Conservation (phyloP, 2,797 vertebrate genomes). For the Enteromius paludinosus region DNA sequence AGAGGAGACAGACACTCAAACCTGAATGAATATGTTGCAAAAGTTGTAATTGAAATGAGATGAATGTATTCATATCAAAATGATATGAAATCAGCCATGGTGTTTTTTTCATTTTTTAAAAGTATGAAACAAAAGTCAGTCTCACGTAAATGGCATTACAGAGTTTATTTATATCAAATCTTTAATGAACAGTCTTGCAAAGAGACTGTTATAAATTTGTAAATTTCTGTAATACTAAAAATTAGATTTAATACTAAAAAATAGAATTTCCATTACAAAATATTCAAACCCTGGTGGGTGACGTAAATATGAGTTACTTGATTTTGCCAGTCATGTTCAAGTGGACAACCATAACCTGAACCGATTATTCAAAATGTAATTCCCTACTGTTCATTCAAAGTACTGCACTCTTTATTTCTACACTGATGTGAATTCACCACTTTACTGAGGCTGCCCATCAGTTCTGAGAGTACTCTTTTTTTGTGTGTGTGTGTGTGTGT, state of each 20-base stretch:
- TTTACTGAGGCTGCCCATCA: not conserved
- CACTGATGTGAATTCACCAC: no score
- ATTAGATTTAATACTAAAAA: no score
- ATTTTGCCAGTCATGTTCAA: not conserved
- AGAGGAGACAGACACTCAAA: not conserved
- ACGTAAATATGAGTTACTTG: not conserved
- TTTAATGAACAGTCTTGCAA: not conserved
- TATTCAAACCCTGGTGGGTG: not conserved
- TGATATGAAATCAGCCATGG: not conserved
- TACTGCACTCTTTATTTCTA: conserved; percentile 7
- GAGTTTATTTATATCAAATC: not conserved
- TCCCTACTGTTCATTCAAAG: not conserved
- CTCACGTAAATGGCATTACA: not conserved
- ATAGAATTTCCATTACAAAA: not conserved
- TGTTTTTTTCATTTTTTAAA: not conserved
- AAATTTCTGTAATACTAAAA: no score
- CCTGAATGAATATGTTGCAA: not conserved
- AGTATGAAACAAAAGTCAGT: not conserved
- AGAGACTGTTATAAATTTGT: not conserved
- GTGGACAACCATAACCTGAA: not conserved
- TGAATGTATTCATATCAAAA: no score
- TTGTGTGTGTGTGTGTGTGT: conserved; percentile 11
- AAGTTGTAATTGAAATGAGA: not conserved
- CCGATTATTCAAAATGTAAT: not conserved
- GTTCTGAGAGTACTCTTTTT: not conserved